Evolutionary conservation across 2,113 vertebrate genomes (phyloP).

Genomic region (Excalfactoria chinensis): DNA sequence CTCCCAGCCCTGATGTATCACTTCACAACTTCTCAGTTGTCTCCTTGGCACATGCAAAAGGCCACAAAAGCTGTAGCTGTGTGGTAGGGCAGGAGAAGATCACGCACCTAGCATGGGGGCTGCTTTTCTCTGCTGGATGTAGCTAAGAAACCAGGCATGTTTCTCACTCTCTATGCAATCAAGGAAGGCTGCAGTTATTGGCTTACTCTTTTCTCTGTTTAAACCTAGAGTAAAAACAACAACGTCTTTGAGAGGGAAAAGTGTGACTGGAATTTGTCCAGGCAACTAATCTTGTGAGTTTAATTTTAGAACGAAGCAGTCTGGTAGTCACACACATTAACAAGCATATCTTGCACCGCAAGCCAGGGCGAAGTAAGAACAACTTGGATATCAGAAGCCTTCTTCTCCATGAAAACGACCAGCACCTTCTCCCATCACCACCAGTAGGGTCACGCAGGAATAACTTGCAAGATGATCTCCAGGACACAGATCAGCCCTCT

Average conservation of each 20-base stretch:
- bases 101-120: not conserved
- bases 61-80: conserved; percentile 59
- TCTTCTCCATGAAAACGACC: not conserved
- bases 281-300: not conserved
- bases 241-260: not conserved
- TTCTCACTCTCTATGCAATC: not conserved
- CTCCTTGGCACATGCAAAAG: conserved; percentile 32
- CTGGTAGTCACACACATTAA: not conserved
- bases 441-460: not conserved
- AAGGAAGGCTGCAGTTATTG: conserved; percentile 7
- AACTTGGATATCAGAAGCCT: not conserved
- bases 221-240: conserved; percentile 31
- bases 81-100: not conserved
- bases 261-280: not conserved
- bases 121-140: not conserved
- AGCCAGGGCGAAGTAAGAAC: not conserved
- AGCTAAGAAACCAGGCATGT: conserved; percentile 36
- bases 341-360: not conserved
- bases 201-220: conserved; percentile 12
- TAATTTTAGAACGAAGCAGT: not conserved
- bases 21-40: conserved; percentile 26
- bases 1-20: not conserved
- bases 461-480: not conserved
- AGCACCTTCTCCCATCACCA: not conserved
- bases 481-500: not conserved